Conservation (phyloP, 1,140 invertebrate species). For the Drosophila nasuta region DNA sequence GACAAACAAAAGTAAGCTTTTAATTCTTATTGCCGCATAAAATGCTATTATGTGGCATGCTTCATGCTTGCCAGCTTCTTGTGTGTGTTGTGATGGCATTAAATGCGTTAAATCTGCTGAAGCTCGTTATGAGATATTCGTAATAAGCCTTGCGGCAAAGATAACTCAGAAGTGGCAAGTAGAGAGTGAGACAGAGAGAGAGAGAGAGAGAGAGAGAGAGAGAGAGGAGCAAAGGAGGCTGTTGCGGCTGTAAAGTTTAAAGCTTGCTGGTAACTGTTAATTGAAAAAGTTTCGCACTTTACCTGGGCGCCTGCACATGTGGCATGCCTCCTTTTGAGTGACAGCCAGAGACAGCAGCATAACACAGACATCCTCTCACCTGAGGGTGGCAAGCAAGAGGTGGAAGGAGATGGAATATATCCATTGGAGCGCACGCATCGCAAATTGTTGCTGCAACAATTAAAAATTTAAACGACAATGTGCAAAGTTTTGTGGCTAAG, state of each 20-base stretch:
- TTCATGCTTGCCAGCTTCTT: neutral
- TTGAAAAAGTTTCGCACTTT: conserved; percentile 78
- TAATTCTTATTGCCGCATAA: conserved; percentile 70
- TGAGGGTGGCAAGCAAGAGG: neutral
- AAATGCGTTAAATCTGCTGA: conserved; percentile 66
- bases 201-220: neutral
- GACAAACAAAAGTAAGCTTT: conserved; percentile 49
- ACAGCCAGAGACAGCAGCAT: conserved; percentile 48
- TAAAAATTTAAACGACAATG: conserved; percentile 61
- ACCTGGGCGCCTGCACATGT: conserved; percentile 52
- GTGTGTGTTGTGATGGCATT: conserved; percentile 44
- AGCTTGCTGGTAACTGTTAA: conserved; percentile 74
- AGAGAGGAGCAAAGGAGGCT: neutral
- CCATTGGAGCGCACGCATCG: neutral
- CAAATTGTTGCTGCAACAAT: conserved; percentile 59
- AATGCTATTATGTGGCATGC: conserved; percentile 63
- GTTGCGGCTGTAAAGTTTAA: conserved; percentile 59
- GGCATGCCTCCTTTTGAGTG: conserved; percentile 54
- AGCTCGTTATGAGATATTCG: conserved; percentile 62
- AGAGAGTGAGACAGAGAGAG: conserved; percentile 27
- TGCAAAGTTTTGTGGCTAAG: conserved; percentile 37
- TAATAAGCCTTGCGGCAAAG: conserved; percentile 60
- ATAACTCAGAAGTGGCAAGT: conserved; percentile 18
- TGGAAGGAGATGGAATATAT: too few relatives aligned
- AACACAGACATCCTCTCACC: conserved; percentile 19